These are phyloP conservation scores for Hirtodrosophila alboralis DNA, from an alignment of 2,888 invertebrate genomes.

Conservation along the genomic window DNA sequence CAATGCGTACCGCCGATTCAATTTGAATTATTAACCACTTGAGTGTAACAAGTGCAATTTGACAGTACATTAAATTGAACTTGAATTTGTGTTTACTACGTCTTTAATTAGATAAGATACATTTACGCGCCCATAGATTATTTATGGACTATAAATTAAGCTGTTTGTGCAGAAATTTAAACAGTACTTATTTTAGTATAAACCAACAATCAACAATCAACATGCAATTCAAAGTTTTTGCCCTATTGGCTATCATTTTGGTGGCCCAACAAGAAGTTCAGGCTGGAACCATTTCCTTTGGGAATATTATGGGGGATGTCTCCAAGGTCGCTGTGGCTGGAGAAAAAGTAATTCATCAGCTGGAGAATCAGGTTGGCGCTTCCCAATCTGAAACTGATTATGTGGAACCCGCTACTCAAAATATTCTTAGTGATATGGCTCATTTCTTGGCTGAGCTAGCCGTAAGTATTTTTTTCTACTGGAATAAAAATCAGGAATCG, in stretches of 20 bases:
- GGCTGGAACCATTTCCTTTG: slow-evolving; percentile 34
- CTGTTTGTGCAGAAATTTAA: neutral
- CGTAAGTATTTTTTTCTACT: slow-evolving; percentile 23
- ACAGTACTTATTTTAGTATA: slow-evolving; percentile 41
- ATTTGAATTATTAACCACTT: slow-evolving; percentile 15
- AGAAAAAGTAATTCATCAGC: slow-evolving; percentile 32
- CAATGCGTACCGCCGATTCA: slow-evolving; percentile 8
- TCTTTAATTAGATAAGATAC: neutral
- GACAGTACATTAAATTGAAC: neutral
- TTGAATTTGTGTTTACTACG: slow-evolving; percentile 15
- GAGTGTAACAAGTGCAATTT: slow-evolving; percentile 7
- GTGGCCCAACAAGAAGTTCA: slow-evolving; percentile 26
- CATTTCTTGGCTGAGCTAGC: slow-evolving; percentile 44
- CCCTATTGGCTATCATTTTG: slow-evolving; percentile 32
- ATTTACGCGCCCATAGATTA: slow-evolving; percentile 18
- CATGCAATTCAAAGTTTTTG: slow-evolving; percentile 46
- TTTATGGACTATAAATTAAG: slow-evolving; percentile 48
- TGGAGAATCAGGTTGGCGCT: slow-evolving; percentile 20
- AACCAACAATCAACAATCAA: slow-evolving; percentile 20
- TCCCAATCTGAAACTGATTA: neutral
- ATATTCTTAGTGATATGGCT: slow-evolving; percentile 28
- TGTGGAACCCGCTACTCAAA: slow-evolving; percentile 5
- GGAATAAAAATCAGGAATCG: too few relatives aligned
- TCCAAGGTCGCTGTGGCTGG: slow-evolving; percentile 45
- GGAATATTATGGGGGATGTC: slow-evolving; percentile 40